Percentiles rank a stretch among this genome's conserved stretches.
Evolutionary conservation across 30 jellyfish, hydroid and myxozoan genomes (phyloP).

Genomic region (Hydractinia echinata): DNA sequence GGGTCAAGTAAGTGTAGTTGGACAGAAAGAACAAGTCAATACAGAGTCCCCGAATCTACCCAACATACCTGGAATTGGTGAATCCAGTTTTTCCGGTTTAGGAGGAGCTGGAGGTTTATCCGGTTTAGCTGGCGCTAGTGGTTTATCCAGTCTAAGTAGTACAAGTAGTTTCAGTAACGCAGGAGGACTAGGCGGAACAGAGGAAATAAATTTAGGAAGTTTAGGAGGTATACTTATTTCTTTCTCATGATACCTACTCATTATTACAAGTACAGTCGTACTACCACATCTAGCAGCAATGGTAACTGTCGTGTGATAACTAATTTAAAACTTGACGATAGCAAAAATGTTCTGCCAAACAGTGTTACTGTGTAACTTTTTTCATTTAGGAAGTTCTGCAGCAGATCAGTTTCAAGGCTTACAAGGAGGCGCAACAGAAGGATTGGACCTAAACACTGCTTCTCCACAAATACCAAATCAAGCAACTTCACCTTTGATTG

Average conservation of each 20-base stretch:
- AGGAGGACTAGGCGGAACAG: too few relatives aligned
- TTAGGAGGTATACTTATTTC: too few relatives aligned
- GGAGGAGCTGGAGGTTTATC: slow-evolving; percentile 25
- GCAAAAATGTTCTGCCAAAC: too few relatives aligned
- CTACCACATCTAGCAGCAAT: too few relatives aligned
- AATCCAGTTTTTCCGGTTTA: background rate
- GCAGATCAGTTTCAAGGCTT: slow-evolving; percentile 9
- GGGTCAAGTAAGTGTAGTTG: slow-evolving; percentile 98
- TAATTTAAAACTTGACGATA: too few relatives aligned
- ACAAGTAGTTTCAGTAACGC: background rate
- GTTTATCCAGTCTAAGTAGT: slow-evolving; percentile 23
- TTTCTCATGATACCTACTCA: too few relatives aligned
- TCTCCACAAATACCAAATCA: too few relatives aligned
- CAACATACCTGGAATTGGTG: slow-evolving; percentile 26
- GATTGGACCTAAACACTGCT: background rate
- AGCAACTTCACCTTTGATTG: too few relatives aligned
- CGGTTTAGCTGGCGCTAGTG: slow-evolving; percentile 26
- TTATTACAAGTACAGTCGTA: too few relatives aligned
- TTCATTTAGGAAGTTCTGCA: background rate
- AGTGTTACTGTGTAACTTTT: too few relatives aligned
- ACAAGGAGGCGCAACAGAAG: slow-evolving; percentile 30
- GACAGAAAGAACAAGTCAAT: slow-evolving; percentile 62
- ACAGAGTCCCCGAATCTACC: slow-evolving; percentile 35
- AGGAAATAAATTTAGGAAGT: too few relatives aligned
- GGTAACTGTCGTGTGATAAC: too few relatives aligned